Conservation (phyloP, 30 jellyfish, hydroid and myxozoan genomes). For the Cassiopea andromeda region DNA sequence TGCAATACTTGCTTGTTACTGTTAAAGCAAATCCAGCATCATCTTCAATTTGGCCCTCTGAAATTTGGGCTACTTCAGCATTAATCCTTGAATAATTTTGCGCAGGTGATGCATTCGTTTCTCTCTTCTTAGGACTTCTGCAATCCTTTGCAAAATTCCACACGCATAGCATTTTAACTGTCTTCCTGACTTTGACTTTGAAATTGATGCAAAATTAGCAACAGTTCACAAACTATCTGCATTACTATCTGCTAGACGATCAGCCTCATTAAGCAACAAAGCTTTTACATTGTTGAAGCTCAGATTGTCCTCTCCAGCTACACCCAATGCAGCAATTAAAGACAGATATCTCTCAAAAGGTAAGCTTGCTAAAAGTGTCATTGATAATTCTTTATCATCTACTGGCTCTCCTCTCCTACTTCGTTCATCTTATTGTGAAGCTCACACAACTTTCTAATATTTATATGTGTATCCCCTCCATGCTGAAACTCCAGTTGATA, state of each 20-base stretch:
- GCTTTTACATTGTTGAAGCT: slow-evolving; percentile 24
- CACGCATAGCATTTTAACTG: not conserved
- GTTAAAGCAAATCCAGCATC: not conserved
- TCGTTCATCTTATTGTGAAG: slow-evolving; percentile 47
- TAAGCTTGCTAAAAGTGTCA: slow-evolving; percentile 42
- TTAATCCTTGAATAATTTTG: too few relatives aligned
- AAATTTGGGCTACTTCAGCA: not conserved
- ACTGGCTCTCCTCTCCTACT: slow-evolving; percentile 40
- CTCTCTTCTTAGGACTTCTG: not conserved
- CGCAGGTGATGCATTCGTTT: not conserved
- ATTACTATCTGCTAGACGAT: slow-evolving; percentile 20
- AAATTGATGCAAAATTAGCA: slow-evolving; percentile 24
- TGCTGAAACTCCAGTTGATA: slow-evolving; percentile 48
- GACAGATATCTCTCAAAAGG: slow-evolving; percentile 33
- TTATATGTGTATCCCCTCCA: slow-evolving; percentile 26
- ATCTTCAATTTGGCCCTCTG: not conserved
- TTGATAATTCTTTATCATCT: slow-evolving; percentile 52
- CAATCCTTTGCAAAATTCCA: slow-evolving; percentile 4
- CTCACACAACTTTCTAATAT: slow-evolving; percentile 42
- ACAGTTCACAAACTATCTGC: not conserved
- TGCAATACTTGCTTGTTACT: not conserved
- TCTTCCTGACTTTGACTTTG: not conserved
- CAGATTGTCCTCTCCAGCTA: slow-evolving; percentile 39
- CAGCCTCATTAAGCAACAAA: slow-evolving; percentile 27
- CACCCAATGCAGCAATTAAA: slow-evolving; percentile 42